A percentile compares a stretch with the other conserved stretches of the same genome.
phyloP scores from a whole-genome alignment of 2,113 vertebrate species.

The Electrona antarctica region DNA sequence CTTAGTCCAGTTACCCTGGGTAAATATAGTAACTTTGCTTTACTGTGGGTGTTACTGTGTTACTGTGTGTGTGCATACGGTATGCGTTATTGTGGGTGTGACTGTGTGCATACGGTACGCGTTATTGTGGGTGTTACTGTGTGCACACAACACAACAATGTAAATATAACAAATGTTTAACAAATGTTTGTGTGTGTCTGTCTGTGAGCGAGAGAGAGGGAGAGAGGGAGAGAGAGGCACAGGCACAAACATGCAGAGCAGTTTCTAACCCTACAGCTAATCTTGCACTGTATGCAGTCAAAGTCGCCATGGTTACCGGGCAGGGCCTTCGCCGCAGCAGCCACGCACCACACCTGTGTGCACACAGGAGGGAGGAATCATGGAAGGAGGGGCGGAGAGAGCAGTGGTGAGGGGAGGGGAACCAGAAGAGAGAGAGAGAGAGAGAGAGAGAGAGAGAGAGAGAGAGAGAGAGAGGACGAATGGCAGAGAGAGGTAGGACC shows the following conservation, averaged over 20 bases:
- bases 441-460: neutral
- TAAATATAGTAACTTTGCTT: too few species aligned
- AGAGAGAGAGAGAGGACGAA: neutral
- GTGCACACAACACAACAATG: too few species aligned
- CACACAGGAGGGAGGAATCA: neutral
- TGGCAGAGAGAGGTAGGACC: neutral
- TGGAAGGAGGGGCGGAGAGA: too few species aligned
- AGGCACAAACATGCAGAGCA: conserved; percentile 35
- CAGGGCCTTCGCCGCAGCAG: conserved; percentile 10
- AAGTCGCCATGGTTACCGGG: conserved; percentile 38
- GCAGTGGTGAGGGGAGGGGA: neutral
- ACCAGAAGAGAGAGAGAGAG: neutral
- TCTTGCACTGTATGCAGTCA: conserved; percentile 22
- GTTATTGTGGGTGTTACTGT: too few species aligned
- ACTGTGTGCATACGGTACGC: too few species aligned
- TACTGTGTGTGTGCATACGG: too few species aligned
- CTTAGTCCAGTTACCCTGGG: too few species aligned
- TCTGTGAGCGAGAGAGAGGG: neutral
- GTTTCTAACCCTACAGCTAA: conserved; percentile 15
- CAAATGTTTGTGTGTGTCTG: neutral
- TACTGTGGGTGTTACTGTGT: neutral
- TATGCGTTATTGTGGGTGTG: too few species aligned
- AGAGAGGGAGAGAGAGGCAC: conserved; percentile 2
- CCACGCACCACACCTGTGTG: conserved; percentile 46
- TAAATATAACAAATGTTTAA: too few species aligned